A percentile compares a stretch with the other conserved stretches of the same genome.
phyloP scores from a whole-genome alignment of 2,888 invertebrate genomes.

The Athalia circularis region DNA sequence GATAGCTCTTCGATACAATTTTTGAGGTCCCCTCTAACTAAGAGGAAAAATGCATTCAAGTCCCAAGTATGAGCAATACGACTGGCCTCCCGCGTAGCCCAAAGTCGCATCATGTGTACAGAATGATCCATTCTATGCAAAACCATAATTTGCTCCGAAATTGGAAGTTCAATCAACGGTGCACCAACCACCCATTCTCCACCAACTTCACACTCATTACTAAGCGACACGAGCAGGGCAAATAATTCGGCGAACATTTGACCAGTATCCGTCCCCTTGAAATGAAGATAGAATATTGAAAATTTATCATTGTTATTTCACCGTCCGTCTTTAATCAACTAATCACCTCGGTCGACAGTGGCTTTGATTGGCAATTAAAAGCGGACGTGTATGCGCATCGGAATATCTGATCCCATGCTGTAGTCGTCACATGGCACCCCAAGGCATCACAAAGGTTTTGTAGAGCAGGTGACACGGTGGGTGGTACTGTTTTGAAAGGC shows the following conservation, averaged over 20 bases:
- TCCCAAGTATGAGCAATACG: constrained; percentile 85
- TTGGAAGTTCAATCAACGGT: constrained; percentile 84
- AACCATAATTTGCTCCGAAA: constrained; percentile 89
- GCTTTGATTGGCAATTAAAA: constrained; percentile 67
- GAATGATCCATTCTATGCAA: constrained; percentile 86
- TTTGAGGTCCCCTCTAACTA: constrained; percentile 71
- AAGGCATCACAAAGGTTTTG: constrained; percentile 86
- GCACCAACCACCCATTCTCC: constrained; percentile 83
- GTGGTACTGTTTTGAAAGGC: constrained; percentile 77
- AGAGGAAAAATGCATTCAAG: constrained; percentile 82
- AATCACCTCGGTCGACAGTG: constrained; percentile 61
- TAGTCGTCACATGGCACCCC: constrained; percentile 86
- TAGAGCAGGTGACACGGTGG: constrained; percentile 82
- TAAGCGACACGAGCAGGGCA: constrained; percentile 82
- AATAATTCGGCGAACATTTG: constrained; percentile 81
- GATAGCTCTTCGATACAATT: constrained; percentile 70
- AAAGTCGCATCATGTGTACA: constrained; percentile 86
- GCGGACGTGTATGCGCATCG: constrained; percentile 76
- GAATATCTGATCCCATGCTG: constrained; percentile 86
- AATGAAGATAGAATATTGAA: constrained; percentile 43
- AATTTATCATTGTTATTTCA: not conserved
- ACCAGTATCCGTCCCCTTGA: constrained; percentile 78
- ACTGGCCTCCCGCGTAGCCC: constrained; percentile 85
- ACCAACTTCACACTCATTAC: constrained; percentile 85
- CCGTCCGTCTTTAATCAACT: not conserved